Percentiles rank a stretch among this genome's conserved stretches.
Evolutionary conservation across 2,888 invertebrate genomes (phyloP).

Genomic region (Cheilosia urbana): DNA sequence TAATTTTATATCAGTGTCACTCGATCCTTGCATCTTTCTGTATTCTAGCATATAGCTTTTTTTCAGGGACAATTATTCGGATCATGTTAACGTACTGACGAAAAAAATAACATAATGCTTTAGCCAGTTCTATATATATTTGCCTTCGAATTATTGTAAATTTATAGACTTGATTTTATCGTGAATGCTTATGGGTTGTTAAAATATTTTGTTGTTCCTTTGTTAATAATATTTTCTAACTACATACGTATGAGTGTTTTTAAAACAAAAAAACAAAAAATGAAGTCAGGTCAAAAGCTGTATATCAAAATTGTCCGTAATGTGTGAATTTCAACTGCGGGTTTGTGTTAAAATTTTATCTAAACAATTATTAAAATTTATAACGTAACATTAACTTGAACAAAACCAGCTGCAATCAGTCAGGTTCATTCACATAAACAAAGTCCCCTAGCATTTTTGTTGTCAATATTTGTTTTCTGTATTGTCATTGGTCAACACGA

Average conservation of each 20-base stretch:
- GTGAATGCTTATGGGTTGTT: slow-evolving; percentile 32
- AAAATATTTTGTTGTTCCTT: slow-evolving; percentile 1
- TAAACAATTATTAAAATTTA: slow-evolving; percentile 23
- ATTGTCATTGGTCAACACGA: slow-evolving; percentile 58
- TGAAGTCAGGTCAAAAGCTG: slow-evolving; percentile 55
- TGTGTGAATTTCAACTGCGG: slow-evolving; percentile 53
- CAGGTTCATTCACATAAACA: slow-evolving; percentile 76
- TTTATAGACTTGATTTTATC: slow-evolving; percentile 11
- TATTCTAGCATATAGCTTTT: slow-evolving; percentile 36
- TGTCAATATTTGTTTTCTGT: slow-evolving; percentile 45
- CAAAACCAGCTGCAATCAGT: slow-evolving; percentile 79
- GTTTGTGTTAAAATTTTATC: slow-evolving; percentile 49
- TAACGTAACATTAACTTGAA: slow-evolving; percentile 60
- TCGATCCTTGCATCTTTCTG: slow-evolving; percentile 45
- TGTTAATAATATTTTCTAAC: slow-evolving; percentile 16
- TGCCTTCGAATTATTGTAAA: slow-evolving; percentile 29
- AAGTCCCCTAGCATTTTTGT: slow-evolving; percentile 64
- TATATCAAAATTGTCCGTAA: slow-evolving; percentile 10
- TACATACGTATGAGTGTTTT: slow-evolving; percentile 46
- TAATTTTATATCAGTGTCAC: slow-evolving; percentile 32
- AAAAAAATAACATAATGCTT: slow-evolving; percentile 35
- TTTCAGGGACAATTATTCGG: slow-evolving; percentile 27
- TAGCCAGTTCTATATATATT: slow-evolving; percentile 14
- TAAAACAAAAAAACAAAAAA: slow-evolving; percentile 5
- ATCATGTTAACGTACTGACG: slow-evolving; percentile 12